Evolutionary conservation across 2,113 vertebrate species (phyloP).

Genomic region (Amphiprion ocellaris): DNA sequence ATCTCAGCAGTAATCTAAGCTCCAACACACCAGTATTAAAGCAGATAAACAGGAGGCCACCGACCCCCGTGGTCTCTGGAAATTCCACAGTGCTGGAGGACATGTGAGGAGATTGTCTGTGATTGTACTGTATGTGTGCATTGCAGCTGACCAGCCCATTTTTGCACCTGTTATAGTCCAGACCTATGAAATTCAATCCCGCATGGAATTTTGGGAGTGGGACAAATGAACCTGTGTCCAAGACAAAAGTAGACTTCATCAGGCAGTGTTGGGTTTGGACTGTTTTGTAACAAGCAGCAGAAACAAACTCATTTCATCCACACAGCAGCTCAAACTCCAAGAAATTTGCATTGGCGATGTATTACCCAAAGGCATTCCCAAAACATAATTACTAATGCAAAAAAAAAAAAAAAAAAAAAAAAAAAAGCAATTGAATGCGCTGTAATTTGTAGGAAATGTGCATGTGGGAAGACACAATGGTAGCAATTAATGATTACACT

Average conservation of each 20-base stretch:
- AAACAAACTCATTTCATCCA: not conserved
- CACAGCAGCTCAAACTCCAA: not conserved
- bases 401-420: conserved; percentile 35
- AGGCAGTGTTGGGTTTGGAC: not conserved
- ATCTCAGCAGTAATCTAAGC: conserved; percentile 9
- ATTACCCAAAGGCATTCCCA: conserved; percentile 27
- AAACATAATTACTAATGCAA: conserved; percentile 33
- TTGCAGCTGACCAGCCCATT: conserved; percentile 26
- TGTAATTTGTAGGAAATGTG: conserved; percentile 20
- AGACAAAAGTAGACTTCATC: conserved; percentile 14
- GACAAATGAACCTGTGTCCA: conserved; percentile 35
- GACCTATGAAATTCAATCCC: conserved; percentile 44
- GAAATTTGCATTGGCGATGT: conserved; percentile 40
- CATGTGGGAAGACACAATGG: conserved; percentile 17
- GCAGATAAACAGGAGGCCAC: conserved; percentile 22
- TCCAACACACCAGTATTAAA: conserved; percentile 9
- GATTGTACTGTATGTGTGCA: conserved; percentile 22
- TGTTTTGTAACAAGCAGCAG: not conserved
- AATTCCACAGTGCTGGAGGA: conserved; percentile 5
- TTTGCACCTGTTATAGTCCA: conserved; percentile 45
- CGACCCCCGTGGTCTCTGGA: conserved; percentile 19
- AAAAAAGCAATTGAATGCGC: conserved; percentile 36
- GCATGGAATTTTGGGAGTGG: conserved; percentile 24
- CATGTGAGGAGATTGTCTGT: conserved; percentile 14
- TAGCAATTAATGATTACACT: conserved; percentile 13